Base-by-base conservation (phyloP, 2,113 vertebrate species). In the Gallinago jamesoni region DNA sequence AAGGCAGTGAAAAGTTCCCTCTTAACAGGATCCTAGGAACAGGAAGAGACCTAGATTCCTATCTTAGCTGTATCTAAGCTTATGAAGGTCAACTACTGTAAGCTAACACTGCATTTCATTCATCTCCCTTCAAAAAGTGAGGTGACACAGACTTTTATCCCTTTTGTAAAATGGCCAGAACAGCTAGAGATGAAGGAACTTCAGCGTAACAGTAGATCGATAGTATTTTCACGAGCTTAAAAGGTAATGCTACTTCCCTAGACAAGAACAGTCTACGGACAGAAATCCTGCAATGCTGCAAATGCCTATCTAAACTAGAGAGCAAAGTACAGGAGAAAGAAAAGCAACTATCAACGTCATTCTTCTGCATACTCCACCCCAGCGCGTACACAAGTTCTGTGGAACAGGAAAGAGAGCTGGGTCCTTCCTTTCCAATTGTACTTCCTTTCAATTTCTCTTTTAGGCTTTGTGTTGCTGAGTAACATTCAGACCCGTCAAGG, bases 321-420 rank as follows among this genome's bases (percentile, higher is more conserved):
- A 86, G 64, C 88, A 87, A 96, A 95, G 90, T 90, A 41, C 90
- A 90, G 19, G 16, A 76, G 57, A 48, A 33, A 24, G 27, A 63
- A 70, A 78, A 93, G 56, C 75, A 90, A 6, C 37, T 52, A 31
- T 1, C 45, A 59, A 0, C 33, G 85, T 17, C 27, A 33, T 23
- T 19, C 37, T 57, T 50, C 50, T 52, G 59, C 23, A 43, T 1
- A 22, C 50, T 31, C 41, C 79, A 70, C 52, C 37, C 47, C 2
- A 1, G 25, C 1, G 17, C 0, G 0, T 15, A 43, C 0, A 1
- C 21, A 75, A 56, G 25, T 41, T 78, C 31, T 16, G 39, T n/a
- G 55, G 31, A 66, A 76, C 21, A 70, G 55, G 24, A 74, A 62
- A 57, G 31, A 43, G 27, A 25, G 13, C 6, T 22, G 52, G 4